Evolutionary conservation across 2,113 vertebrate genomes (phyloP).

Genomic region (Psilopogon haemacephalus): DNA sequence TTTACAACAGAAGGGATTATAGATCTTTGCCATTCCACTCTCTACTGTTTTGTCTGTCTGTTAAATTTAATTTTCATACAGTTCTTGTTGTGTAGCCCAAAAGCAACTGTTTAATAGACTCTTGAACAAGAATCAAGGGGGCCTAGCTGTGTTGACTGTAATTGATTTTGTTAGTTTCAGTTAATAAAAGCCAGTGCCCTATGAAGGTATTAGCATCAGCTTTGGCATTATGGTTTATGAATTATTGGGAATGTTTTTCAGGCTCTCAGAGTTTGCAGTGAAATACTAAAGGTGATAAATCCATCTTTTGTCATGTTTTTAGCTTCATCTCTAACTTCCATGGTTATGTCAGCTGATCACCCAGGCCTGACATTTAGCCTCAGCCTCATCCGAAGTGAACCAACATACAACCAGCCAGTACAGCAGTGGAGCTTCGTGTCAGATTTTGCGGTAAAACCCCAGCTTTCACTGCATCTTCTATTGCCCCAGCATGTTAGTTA

Average conservation of each 20-base stretch:
- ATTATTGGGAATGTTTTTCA: neutral
- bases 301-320: constrained; percentile 12
- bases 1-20: constrained; percentile 7
- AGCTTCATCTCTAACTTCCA: constrained; percentile 79
- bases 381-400: constrained; percentile 83
- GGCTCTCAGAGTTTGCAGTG: neutral
- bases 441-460: constrained; percentile 86
- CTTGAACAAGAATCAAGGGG: neutral
- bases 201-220: neutral
- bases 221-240: neutral
- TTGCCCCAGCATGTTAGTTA: neutral
- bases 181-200: neutral
- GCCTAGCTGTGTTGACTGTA: neutral
- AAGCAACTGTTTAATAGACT: neutral
- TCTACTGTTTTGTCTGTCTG: neutral
- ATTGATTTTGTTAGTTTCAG: neutral
- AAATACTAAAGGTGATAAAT: neutral
- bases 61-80: constrained; percentile 5
- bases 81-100: neutral
- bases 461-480: neutral
- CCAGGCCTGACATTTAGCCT: constrained; percentile 89
- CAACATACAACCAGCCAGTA: constrained; percentile 86
- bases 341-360: constrained; percentile 86
- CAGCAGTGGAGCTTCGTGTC: constrained; percentile 94
- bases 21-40: neutral